These are phyloP conservation scores for Eledona agricola DNA, from an alignment of 2,888 invertebrate species.

Conservation along the genomic window DNA sequence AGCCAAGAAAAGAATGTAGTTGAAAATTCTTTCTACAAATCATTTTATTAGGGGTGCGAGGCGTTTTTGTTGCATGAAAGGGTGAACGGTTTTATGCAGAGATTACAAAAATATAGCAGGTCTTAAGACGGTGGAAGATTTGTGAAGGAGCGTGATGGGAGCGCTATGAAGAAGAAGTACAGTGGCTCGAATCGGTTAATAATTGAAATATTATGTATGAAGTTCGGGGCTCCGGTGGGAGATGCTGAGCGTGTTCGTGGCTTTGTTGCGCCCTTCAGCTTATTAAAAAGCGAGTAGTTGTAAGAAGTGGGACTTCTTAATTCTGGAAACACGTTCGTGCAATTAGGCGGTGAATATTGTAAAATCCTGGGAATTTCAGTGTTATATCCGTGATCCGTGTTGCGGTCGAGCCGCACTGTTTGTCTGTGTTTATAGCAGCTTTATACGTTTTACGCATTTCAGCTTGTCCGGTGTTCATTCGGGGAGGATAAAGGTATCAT, in stretches of 20 bases:
- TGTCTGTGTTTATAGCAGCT: conserved; percentile 40
- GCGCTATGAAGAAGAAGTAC: too few species aligned
- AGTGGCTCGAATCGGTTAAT: too few species aligned
- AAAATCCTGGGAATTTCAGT: conserved; percentile 30
- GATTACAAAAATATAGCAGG: too few species aligned
- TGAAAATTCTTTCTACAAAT: too few species aligned
- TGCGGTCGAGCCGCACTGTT: conserved; percentile 42
- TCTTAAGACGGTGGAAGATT: too few species aligned
- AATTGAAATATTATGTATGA: too few species aligned
- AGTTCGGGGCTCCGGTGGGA: conserved; percentile 9
- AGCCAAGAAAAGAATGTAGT: too few species aligned
- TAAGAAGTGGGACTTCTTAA: conserved; percentile 13
- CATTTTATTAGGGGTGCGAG: too few species aligned
- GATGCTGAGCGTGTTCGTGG: conserved; percentile 1
- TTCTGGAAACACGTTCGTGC: conserved; percentile 6
- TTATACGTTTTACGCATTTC: conserved; percentile 40
- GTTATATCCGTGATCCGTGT: conserved; percentile 37
- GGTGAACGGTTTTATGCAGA: too few species aligned
- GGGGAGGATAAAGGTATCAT: conserved; percentile 36
- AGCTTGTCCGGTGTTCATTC: conserved; percentile 35
- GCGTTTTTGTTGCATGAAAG: too few species aligned
- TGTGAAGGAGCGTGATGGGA: too few species aligned
- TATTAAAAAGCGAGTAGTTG: conserved; percentile 7
- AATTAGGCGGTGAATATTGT: conserved; percentile 23
- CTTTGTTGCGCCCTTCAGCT: neutral